Evolutionary conservation across 1,140 invertebrate species (phyloP).

Genomic region (Lepidurus apus): DNA sequence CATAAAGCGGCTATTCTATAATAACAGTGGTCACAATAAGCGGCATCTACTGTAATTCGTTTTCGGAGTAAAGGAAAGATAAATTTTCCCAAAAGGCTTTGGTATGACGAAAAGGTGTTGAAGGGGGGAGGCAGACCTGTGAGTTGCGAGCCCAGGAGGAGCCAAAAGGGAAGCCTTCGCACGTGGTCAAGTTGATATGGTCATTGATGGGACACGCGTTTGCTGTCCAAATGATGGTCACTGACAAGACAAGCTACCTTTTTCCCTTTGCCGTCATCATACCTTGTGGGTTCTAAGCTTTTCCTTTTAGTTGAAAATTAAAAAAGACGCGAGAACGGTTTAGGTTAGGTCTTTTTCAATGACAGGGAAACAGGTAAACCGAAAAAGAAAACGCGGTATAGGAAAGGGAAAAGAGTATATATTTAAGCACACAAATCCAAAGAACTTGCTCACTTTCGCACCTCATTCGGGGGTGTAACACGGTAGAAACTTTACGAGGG

Average conservation of each 20-base stretch:
- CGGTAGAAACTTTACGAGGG: slow-evolving; percentile 17
- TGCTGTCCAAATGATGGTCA: slow-evolving; percentile 21
- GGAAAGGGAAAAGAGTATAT: slow-evolving; percentile 3
- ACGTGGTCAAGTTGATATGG: slow-evolving; percentile 18
- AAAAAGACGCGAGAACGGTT: not conserved
- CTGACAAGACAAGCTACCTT: slow-evolving; percentile 13
- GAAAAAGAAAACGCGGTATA: not conserved
- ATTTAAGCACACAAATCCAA: not conserved
- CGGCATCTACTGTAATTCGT: not conserved
- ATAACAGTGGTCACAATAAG: not conserved
- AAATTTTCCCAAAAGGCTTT: not conserved
- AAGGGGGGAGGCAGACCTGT: not conserved
- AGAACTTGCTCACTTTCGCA: not conserved
- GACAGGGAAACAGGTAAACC: not conserved
- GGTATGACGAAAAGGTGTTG: not conserved
- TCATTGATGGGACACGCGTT: slow-evolving; percentile 18
- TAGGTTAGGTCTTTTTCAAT: not conserved
- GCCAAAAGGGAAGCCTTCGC: not conserved
- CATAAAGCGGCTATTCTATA: too few relatives aligned
- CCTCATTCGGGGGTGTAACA: slow-evolving; percentile 17
- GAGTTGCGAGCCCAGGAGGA: not conserved
- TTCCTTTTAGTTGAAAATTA: not conserved
- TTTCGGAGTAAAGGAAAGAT: not conserved
- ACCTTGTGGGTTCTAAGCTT: not conserved
- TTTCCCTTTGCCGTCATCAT: not conserved